phyloP scores from a whole-genome alignment of 2,797 vertebrate genomes.

The Muscicapa striata region DNA sequence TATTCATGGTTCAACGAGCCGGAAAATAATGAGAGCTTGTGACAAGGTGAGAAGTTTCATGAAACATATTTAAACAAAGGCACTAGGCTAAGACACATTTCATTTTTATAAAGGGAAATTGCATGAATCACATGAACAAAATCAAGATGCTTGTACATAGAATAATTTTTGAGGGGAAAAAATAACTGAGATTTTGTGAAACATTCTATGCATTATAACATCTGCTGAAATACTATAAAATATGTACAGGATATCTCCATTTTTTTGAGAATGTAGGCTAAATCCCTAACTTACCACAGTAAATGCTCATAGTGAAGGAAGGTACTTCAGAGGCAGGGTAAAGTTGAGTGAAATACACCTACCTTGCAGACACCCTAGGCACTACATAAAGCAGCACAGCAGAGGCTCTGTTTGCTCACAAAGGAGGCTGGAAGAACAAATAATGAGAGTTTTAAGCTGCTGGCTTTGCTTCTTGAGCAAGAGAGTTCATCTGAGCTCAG shows the following conservation, averaged over 20 bases:
- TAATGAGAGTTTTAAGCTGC: not conserved
- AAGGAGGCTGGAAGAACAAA: not conserved
- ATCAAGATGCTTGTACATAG: not conserved
- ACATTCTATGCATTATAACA: not conserved
- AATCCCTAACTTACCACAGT: not conserved
- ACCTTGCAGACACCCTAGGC: not conserved
- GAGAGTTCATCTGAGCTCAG: not conserved
- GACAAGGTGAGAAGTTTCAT: not conserved
- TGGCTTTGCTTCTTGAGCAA: not conserved
- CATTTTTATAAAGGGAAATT: not conserved
- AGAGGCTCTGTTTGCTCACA: not conserved
- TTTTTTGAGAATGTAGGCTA: not conserved
- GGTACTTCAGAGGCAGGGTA: not conserved
- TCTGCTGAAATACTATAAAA: not conserved
- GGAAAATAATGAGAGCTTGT: not conserved
- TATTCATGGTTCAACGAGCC: not conserved
- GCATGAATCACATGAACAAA: not conserved
- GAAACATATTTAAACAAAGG: not conserved
- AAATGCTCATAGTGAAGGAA: not conserved
- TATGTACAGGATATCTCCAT: not conserved
- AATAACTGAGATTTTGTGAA: not conserved
- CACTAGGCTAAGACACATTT: not conserved
- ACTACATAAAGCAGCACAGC: not conserved
- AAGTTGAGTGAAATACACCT: not conserved
- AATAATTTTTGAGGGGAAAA: not conserved